Base-by-base conservation (phyloP, 2,888 invertebrate genomes). In the Leucophenga montana region DNA sequence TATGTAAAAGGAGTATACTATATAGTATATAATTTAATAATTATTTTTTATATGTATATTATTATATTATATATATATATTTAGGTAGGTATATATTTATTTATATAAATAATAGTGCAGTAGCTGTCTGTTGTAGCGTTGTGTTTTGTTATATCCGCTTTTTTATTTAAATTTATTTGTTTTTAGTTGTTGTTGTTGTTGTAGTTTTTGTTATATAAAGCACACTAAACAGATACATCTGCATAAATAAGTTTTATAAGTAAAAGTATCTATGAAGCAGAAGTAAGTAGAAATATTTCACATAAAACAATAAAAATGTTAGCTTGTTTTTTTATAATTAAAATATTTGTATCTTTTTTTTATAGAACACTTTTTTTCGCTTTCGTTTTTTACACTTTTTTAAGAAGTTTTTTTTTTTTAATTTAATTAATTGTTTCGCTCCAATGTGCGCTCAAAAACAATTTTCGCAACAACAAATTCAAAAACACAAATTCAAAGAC, bases 71-170 rank as follows among this genome's bases (percentile, higher is more conserved):
- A n/a, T n/a, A n/a, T n/a, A n/a, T n/a, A n/a, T n/a, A n/a, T n/a
- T n/a, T n/a, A 59, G 54, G 54, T 68, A 66, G 50, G 62, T 71
- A 74, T 67, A 69, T 20, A 70, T 65, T 75, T 69, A 70, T 77
- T 56, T 59, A 66, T 48, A 65, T 65, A 76, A 67, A 71, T 72
- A 70, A 48, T 59, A 72, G 74, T 73, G 71, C 70, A 72, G 73
- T 73, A 72, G 72, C 57, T 75, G 39, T 70, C 67, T 66, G 62
- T 67, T 67, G 46, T 56, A 56, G 14, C 56, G 46, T 54, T 56
- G 20, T n/a, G n/a, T 71, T 46, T 65, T 66, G 44, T 14, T 71
- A 18, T 61, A 59, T 27, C 6, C 20, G 9, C 44, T 66, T 18
- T 67, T 3, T 44, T 57, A 46, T 31, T 48, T 33, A 16, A 64